Base-by-base conservation (phyloP, 2,113 vertebrate genomes). In the Eptesicus fuscus region DNA sequence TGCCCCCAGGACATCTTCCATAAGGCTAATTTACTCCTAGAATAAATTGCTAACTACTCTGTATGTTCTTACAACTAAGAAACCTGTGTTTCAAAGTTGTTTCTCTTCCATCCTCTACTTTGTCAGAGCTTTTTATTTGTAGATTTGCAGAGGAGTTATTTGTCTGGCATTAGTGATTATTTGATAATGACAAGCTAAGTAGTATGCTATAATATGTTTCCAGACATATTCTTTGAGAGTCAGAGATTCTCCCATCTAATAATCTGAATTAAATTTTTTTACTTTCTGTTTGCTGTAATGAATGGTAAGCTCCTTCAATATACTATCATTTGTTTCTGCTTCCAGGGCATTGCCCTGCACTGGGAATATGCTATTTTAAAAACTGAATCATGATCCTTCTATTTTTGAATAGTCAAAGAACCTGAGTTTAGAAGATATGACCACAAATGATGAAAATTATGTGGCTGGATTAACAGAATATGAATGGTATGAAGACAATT, bases 401-500 rank as follows among this genome's bases (percentile, higher is more conserved):
- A 2, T 92, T 53, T 96, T 96, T 93, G 37, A 88, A 84, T 94
- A 99, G 98, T 51, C 96, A 94, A 97, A 98, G 44, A 88, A 79
- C 5, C 59, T 97, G 61, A 97, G 96, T 61, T 97, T 96, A 67
- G 98, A 98, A 87, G 98, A 98, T 78, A 91, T 97, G 59, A 95
- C 96, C 59, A 91, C 98, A 5, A 96, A 59, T 89, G 96, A 51
- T 17, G 69, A 97, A 84, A 65, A 93, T 0, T 80, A 74, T 40
- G 95, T 97, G 3, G 90, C 98, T 93, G 98, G 98, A 83, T 98
- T 98, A 23, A 59, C 98, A 94, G 98, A 99, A 71, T 98, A 28
- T 87, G 95, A 88, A 0, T 97, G 98, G 79, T 97, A 94, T 70
- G 98, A 99, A 91, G 93, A 98, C 23, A 18, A 35, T 93, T 67